Percentiles rank a stretch among this genome's conserved stretches.
These are phyloP conservation scores for Apistogramma diplotaenia DNA, from an alignment of 2,113 vertebrate genomes.

Conservation along the genomic window DNA sequence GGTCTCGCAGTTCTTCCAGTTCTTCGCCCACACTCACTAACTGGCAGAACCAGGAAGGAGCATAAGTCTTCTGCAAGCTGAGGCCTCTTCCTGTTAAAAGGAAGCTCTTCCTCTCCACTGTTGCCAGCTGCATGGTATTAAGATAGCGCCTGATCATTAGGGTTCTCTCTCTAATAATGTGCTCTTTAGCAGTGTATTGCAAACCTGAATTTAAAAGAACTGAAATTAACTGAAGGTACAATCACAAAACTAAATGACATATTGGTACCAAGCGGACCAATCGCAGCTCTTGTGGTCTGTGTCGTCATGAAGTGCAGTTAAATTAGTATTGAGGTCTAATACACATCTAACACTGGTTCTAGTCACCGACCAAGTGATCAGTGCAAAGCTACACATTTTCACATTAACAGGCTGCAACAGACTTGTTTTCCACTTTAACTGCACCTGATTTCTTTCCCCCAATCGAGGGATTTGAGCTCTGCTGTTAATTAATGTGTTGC, in stretches of 20 bases:
- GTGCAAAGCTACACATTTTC: not conserved
- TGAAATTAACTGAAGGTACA: too few relatives aligned
- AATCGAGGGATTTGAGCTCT: not conserved
- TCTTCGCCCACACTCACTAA: fast-evolving
- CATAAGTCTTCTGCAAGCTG: too few relatives aligned
- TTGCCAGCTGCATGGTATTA: not conserved
- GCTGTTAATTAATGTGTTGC: not conserved
- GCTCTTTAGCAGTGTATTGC: too few relatives aligned
- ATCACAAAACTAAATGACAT: not conserved
- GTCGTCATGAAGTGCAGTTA: not conserved
- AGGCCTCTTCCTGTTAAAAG: not conserved
- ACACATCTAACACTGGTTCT: fast-evolving
- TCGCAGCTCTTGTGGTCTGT: not conserved
- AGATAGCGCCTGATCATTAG: not conserved
- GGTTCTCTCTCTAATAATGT: too few relatives aligned
- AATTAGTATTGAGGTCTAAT: not conserved
- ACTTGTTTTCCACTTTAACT: not conserved
- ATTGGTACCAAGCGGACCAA: not conserved
- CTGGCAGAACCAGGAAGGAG: too few relatives aligned
- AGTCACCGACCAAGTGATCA: fast-evolving
- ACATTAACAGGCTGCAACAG: too few relatives aligned
- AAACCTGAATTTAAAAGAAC: too few relatives aligned
- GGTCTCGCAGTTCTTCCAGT: too few relatives aligned
- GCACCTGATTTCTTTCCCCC: not conserved
- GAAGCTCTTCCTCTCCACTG: not conserved